These are phyloP conservation scores for Melipona quadrifasciata DNA, from an alignment of 1,140 invertebrate species.

Conservation along the genomic window DNA sequence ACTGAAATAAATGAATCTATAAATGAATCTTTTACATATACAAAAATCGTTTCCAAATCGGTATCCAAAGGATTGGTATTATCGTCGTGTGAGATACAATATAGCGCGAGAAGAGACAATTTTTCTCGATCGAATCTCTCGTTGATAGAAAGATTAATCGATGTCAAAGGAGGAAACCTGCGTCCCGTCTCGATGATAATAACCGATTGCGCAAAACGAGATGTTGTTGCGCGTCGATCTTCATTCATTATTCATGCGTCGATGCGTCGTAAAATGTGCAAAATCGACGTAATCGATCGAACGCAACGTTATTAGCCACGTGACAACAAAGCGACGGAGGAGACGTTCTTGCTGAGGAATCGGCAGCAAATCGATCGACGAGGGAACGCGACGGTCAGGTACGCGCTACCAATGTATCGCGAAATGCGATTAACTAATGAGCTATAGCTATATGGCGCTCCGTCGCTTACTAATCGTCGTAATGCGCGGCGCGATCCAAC, in stretches of 20 bases:
- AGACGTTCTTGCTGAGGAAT: not conserved
- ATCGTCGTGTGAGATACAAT: not conserved
- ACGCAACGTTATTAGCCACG: not conserved
- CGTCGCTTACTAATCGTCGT: not conserved
- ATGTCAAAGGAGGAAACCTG: not conserved
- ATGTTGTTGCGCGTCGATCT: not conserved
- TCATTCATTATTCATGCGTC: not conserved
- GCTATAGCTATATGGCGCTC: too few relatives aligned
- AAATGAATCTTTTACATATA: too few relatives aligned
- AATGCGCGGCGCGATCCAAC: not conserved
- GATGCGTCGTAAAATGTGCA: not conserved
- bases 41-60: too few relatives aligned
- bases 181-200: not conserved
- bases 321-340: not conserved
- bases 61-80: too few relatives aligned
- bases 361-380: not conserved
- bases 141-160: conserved; percentile 20
- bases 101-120: not conserved
- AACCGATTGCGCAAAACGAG: not conserved
- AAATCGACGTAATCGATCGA: not conserved
- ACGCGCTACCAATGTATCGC: not conserved
- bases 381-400: too few relatives aligned
- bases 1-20: too few relatives aligned
- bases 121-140: not conserved
- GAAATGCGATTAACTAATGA: not conserved